Evolutionary conservation across 2,797 vertebrate genomes (phyloP), one percentile per base, ranked within the genome.

Genomic region (Hirundo rustica): DNA sequence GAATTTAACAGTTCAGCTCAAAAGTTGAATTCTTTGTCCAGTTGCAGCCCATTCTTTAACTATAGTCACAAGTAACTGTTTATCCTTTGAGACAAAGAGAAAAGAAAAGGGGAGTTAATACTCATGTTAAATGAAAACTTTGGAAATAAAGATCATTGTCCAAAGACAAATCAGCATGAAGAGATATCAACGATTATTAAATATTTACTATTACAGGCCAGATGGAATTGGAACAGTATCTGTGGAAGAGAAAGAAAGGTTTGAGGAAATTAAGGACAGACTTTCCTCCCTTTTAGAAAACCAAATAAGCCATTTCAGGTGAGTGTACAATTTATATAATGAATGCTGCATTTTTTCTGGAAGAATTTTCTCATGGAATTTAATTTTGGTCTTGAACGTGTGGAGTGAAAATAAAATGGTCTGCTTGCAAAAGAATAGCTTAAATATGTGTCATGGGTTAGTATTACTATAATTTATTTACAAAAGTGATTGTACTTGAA

Each of bases 251-350:
- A 99, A 98, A 85, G 98, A 99, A 53, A 98, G 97, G 47, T 99
- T 99, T 97, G 98, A 99, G 66, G 98, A 99, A 68, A 98, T 99
- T 96, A 98, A 98, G 96, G 97, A 97, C 73, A 98, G 98, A 75
- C 98, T 99, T 78, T 96, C 98, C 53, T 94, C 96, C 44, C 98
- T 99, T 84, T 97, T 99, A 90, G 99, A 99, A 97, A 98, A 99
- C 95, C 99, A 99, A 96, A 99, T 99, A 97, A 99, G 98, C 72
- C 99, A 99, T 96, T 99, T 99, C 89, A 99, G 99, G 99, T 99
- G 97, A 79, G 90, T 96, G 12, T 70, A 54, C 66, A 34, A 38
- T 93, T 96, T 77, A 27, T 85, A 87, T 50, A 88, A 25, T 55
- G 6, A 75, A 50, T 67, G 25, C 7, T 40, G 26, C 8, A 2